Percentiles rank a stretch among this genome's conserved stretches.
These are phyloP conservation scores for Thunnus maccoyii DNA, from an alignment of 2,113 vertebrate genomes.

Conservation along the genomic window DNA sequence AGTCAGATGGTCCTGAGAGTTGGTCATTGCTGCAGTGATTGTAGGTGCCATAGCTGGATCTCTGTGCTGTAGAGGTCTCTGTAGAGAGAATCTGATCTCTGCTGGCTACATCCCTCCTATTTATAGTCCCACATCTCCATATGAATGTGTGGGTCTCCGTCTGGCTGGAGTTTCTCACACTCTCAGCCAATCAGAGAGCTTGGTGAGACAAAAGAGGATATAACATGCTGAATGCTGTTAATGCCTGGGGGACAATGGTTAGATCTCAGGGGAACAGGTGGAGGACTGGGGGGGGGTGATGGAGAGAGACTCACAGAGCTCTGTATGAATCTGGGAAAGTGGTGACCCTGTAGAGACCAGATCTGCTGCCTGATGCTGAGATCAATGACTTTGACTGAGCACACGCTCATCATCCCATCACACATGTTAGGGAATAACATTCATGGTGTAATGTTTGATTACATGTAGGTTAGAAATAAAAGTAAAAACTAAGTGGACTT, in stretches of 20 bases:
- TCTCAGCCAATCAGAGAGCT: constrained; percentile 38
- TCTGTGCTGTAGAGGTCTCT: constrained; percentile 73
- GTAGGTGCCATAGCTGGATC: constrained; percentile 69
- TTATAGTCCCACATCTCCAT: constrained; percentile 84
- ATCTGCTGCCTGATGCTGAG: constrained; percentile 43
- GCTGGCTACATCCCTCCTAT: constrained; percentile 73
- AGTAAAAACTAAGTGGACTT: no score
- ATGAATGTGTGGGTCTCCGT: constrained; percentile 81
- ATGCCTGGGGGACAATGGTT: constrained; percentile 63
- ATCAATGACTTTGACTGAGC: constrained; percentile 59
- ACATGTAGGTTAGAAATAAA: no score
- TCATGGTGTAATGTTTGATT: not conserved
- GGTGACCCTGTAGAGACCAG: constrained; percentile 62
- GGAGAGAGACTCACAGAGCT: constrained; percentile 35
- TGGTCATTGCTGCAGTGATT: constrained; percentile 65
- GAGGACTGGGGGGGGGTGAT: constrained; percentile 41
- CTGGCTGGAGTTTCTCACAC: constrained; percentile 79
- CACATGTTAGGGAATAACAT: constrained; percentile 29
- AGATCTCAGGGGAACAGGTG: constrained; percentile 72
- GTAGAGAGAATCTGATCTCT: constrained; percentile 71
- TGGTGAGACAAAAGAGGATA: constrained; percentile 46
- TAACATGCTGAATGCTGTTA: constrained; percentile 41
- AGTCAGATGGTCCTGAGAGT: constrained; percentile 70
- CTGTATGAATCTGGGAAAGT: constrained; percentile 78
- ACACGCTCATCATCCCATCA: constrained; percentile 34